These are phyloP conservation scores for Esox niger DNA, from an alignment of 2,113 vertebrate genomes.

Conservation along the genomic window DNA sequence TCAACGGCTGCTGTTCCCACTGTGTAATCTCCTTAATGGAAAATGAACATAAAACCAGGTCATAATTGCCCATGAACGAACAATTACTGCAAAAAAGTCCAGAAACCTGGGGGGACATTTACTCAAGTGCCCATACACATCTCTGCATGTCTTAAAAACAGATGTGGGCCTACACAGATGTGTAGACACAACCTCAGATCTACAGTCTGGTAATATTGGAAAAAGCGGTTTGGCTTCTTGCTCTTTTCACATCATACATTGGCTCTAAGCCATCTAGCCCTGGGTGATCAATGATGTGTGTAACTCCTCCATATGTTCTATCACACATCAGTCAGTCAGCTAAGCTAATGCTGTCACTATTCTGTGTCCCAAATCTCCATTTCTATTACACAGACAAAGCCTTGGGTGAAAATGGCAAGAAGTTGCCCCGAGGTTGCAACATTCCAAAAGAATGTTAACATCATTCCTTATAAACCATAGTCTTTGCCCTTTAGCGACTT, in stretches of 20 bases:
- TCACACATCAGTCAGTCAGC: constrained; percentile 30
- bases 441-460: constrained; percentile 45
- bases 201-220: constrained; percentile 28
- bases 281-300: constrained; percentile 37
- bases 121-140: neutral
- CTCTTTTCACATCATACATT: too few species aligned
- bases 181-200: constrained; percentile 16
- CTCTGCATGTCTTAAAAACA: neutral
- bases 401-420: neutral
- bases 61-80: constrained; percentile 26
- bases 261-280: too few species aligned
- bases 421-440: constrained; percentile 49
- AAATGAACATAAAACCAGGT: constrained; percentile 36
- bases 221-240: too few species aligned
- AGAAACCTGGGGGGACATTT: constrained; percentile 2
- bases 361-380: constrained; percentile 2
- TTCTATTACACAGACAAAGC: neutral
- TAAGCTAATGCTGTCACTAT: constrained; percentile 25
- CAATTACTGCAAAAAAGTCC: constrained; percentile 32
- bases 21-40: constrained; percentile 35
- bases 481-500: constrained; percentile 13
- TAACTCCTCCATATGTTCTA: constrained; percentile 42
- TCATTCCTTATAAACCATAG: constrained; percentile 38
- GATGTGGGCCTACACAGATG: neutral
- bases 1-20: constrained; percentile 12